Conservation (phyloP, 2,797 vertebrate genomes). For the Sebastes steindachneri region DNA sequence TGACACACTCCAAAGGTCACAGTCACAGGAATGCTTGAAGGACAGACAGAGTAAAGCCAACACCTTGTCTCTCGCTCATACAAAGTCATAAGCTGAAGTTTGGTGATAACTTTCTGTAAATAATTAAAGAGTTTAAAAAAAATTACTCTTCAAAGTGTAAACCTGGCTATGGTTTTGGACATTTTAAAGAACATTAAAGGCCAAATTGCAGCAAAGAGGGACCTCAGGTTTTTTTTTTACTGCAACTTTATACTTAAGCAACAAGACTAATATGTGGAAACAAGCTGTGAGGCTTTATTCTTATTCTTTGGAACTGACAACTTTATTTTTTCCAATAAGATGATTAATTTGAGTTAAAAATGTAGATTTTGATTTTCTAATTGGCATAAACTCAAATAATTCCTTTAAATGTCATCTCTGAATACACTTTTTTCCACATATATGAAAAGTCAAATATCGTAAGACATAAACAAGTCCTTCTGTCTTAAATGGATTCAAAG, state of each 20-base stretch:
- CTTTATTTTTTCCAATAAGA: background rate
- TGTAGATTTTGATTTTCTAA: background rate
- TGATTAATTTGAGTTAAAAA: background rate
- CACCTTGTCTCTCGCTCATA: conserved; percentile 70
- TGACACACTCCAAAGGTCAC: conserved; percentile 89
- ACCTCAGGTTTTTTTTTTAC: background rate
- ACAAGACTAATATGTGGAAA: background rate
- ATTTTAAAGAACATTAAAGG: background rate
- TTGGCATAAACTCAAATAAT: background rate
- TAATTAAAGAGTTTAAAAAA: conserved; percentile 41
- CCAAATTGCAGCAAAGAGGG: background rate
- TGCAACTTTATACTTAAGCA: conserved; percentile 19
- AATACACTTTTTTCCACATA: background rate
- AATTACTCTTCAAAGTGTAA: background rate
- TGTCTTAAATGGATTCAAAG: background rate
- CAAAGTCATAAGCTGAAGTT: conserved; percentile 66
- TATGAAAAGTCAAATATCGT: background rate
- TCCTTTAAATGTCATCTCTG: background rate
- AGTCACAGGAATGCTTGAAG: conserved; percentile 87
- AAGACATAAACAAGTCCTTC: background rate
- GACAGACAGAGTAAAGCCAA: conserved; percentile 80
- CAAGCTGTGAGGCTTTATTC: background rate
- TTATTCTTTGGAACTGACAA: background rate
- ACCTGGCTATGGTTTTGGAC: background rate
- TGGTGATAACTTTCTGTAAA: conserved; percentile 67